These are phyloP conservation scores for Drosophila cardini DNA, from an alignment of 1,140 invertebrate species.

Conservation along the genomic window DNA sequence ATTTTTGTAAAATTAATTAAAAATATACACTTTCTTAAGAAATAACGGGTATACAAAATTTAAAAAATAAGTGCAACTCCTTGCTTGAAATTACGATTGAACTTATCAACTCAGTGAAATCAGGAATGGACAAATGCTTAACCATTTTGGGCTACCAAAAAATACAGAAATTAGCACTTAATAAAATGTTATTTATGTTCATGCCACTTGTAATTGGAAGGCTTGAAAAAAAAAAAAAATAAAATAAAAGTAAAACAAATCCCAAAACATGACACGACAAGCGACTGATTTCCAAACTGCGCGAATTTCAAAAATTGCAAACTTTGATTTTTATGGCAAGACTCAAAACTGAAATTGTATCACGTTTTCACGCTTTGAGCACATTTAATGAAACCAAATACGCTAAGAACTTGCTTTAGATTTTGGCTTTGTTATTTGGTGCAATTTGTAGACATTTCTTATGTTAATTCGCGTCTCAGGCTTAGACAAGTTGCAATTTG, in stretches of 20 bases:
- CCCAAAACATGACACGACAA: slow-evolving; percentile 13
- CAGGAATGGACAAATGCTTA: slow-evolving; percentile 39
- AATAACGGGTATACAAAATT: no score
- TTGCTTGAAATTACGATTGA: slow-evolving; percentile 6
- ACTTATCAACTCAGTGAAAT: slow-evolving; percentile 54
- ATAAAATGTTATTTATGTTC: slow-evolving; percentile 77
- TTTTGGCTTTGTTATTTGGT: slow-evolving; percentile 73
- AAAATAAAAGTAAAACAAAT: slow-evolving; percentile 26
- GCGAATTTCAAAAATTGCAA: slow-evolving; percentile 59
- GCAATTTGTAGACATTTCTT: slow-evolving; percentile 67
- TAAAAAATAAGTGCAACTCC: slow-evolving; percentile 1
- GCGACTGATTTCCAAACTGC: slow-evolving; percentile 60
- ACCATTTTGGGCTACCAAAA: slow-evolving; percentile 50
- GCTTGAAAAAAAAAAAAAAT: no score
- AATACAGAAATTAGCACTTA: slow-evolving; percentile 80
- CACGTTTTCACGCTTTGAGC: slow-evolving; percentile 76
- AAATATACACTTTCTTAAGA: no score
- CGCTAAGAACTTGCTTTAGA: slow-evolving; percentile 38
- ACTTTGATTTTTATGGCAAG: slow-evolving; percentile 57
- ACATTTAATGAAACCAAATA: slow-evolving; percentile 69
- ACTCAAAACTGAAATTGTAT: slow-evolving; percentile 65
- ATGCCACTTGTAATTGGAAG: slow-evolving; percentile 68
- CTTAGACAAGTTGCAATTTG: slow-evolving; percentile 13
- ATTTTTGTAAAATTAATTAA: no score
- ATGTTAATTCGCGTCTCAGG: slow-evolving; percentile 57